Percentiles rank a stretch among this genome's conserved stretches.
Conservation (phyloP, 2,797 vertebrate species). For the Danio tinwini region DNA sequence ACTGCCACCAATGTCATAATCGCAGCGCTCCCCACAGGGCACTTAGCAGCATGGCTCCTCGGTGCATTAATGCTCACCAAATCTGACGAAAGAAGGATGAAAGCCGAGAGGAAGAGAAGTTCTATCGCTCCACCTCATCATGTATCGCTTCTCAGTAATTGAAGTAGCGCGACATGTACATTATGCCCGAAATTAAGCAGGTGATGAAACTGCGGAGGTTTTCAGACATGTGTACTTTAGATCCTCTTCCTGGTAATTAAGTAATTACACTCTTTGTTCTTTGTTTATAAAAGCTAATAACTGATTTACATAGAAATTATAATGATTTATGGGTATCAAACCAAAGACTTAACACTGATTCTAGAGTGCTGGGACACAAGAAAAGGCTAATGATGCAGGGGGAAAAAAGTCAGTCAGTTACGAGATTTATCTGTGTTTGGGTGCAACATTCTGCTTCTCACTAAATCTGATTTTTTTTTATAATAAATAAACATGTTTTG, state of each 20-base stretch:
- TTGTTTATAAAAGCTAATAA: constrained; percentile 36
- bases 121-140: constrained; percentile 39
- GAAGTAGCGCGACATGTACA: constrained; percentile 5
- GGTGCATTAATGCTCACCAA: constrained; percentile 23
- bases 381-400: neutral
- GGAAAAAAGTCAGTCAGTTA: neutral
- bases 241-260: constrained; percentile 40
- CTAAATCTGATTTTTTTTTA: too few species aligned
- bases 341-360: neutral
- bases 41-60: constrained; percentile 6
- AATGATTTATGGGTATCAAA: neutral
- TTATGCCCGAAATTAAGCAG: constrained; percentile 30
- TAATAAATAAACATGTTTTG: neutral
- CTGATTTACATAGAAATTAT: constrained; percentile 30
- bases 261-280: constrained; percentile 33
- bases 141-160: neutral
- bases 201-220: constrained; percentile 14
- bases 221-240: constrained; percentile 29
- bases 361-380: neutral
- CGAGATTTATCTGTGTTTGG: neutral
- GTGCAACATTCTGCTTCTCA: neutral
- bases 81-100: constrained; percentile 50
- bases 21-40: constrained; percentile 26
- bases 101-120: constrained; percentile 37
- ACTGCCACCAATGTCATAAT: constrained; percentile 59